phyloP scores from a whole-genome alignment of 2,113 vertebrate genomes.

The Thamnophis sirtalis region DNA sequence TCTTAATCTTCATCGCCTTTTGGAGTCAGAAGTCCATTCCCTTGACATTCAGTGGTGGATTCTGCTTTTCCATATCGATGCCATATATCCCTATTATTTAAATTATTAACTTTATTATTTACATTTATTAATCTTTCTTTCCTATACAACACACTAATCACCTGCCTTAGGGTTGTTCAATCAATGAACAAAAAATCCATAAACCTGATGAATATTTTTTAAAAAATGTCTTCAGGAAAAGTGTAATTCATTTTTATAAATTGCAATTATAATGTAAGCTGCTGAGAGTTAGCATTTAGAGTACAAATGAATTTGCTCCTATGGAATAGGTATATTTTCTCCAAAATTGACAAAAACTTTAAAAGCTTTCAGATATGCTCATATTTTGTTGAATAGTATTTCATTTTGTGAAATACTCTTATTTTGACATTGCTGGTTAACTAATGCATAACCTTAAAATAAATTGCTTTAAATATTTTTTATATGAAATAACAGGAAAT shows the following conservation, averaged over 20 bases:
- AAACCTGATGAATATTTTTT: background rate
- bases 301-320: background rate
- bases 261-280: background rate
- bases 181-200: background rate
- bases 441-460: background rate
- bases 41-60: background rate
- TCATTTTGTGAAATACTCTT: background rate
- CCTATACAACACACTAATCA: background rate
- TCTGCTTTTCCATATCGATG: background rate
- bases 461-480: background rate
- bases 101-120: background rate
- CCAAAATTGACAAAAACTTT: slow-evolving; percentile 11
- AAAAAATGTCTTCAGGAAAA: accelerated
- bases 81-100: background rate
- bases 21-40: background rate
- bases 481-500: background rate
- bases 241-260: background rate
- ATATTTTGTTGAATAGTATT: background rate
- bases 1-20: background rate
- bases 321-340: background rate
- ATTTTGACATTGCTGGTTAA: background rate
- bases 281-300: slow-evolving; percentile 12
- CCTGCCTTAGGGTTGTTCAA: background rate
- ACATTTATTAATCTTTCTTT: background rate
- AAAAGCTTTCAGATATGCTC: slow-evolving; percentile 35